A percentile compares a stretch with the other conserved stretches of the same genome.
phyloP scores from a whole-genome alignment of 2,113 vertebrate genomes.

The Riparia riparia region DNA sequence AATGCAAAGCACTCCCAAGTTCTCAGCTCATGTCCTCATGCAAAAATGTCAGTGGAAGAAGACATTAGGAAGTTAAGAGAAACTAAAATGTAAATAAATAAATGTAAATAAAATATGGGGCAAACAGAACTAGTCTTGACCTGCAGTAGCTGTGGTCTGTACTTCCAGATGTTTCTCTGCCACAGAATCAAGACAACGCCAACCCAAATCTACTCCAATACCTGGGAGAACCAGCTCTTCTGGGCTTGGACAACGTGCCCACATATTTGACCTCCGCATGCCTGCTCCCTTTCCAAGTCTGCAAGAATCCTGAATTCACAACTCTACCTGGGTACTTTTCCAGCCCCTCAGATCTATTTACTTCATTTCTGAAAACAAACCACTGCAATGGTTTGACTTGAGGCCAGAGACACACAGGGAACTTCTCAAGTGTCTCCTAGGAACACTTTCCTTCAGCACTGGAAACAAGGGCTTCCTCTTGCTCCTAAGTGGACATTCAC shows the following conservation, averaged over 20 bases:
- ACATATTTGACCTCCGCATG: background rate
- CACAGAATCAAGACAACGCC: background rate
- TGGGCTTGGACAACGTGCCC: background rate
- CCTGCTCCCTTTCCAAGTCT: background rate
- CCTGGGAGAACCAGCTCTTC: background rate
- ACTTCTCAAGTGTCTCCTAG: background rate
- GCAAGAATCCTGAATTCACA: background rate
- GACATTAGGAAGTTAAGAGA: background rate
- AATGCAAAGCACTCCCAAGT: background rate
- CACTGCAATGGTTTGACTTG: background rate
- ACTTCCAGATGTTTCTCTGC: background rate
- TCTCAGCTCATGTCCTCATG: background rate
- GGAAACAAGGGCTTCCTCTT: background rate
- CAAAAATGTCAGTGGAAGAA: background rate
- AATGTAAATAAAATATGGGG: background rate
- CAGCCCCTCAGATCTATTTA: background rate
- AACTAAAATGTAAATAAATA: background rate
- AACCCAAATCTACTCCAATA: background rate
- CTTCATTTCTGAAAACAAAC: background rate
- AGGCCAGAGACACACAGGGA: background rate
- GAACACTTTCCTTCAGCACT: background rate
- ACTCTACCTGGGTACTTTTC: background rate
- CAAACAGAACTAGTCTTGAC: background rate
- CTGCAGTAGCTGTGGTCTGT: background rate
- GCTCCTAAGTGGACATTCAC: background rate